Conservation (phyloP, 2,113 vertebrate species). For the Seriola quinqueradiata region DNA sequence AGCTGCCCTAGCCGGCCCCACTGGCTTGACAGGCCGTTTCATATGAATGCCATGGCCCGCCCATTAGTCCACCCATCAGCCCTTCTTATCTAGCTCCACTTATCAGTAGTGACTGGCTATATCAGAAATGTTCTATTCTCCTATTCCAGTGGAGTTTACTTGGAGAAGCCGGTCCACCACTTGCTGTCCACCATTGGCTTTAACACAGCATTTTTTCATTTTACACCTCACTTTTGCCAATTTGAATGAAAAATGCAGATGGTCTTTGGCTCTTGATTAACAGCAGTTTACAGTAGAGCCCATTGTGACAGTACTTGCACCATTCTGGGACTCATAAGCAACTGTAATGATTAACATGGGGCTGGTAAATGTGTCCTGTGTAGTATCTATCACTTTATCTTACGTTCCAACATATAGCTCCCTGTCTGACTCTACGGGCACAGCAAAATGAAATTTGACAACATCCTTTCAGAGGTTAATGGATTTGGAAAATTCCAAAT, state of each 20-base stretch:
- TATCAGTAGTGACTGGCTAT: not conserved
- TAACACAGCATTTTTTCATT: too few relatives aligned
- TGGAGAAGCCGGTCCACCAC: too few relatives aligned
- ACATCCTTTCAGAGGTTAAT: constrained; percentile 73
- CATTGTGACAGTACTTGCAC: not conserved
- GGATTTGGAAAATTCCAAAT: constrained; percentile 80
- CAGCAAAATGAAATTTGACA: constrained; percentile 77
- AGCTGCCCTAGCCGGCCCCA: too few relatives aligned
- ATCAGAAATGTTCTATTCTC: not conserved
- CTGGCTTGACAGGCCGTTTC: too few relatives aligned
- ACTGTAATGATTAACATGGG: constrained; percentile 57
- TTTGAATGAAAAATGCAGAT: not conserved
- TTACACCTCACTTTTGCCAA: not conserved
- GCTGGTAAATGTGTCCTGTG: constrained; percentile 39
- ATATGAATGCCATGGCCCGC: not conserved
- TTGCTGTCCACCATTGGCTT: too few relatives aligned
- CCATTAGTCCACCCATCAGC: not conserved
- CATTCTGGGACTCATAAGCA: not conserved
- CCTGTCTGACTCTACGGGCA: too few relatives aligned
- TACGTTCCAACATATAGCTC: not conserved
- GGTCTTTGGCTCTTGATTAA: not conserved
- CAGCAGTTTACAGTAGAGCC: too few relatives aligned
- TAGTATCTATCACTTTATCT: not conserved
- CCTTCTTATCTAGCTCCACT: not conserved
- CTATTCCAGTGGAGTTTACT: not conserved